Base-by-base conservation (phyloP, 1,140 invertebrate species). In the Dysdera silvatica region DNA sequence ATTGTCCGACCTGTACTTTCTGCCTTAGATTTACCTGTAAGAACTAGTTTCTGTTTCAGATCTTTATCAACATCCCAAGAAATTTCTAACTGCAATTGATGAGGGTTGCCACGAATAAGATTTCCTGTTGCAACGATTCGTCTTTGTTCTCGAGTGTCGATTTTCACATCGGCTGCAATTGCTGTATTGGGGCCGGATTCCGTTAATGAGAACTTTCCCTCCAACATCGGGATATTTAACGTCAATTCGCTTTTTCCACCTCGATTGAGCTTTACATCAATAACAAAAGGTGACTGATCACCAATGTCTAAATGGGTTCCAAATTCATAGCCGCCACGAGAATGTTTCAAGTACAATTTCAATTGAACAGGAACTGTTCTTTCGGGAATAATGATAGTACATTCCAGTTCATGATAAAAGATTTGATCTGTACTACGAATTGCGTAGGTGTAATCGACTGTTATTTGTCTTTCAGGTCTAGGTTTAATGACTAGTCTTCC, bases 371-470 rank as follows among this genome's bases (percentile, higher is more conserved):
- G 56, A 4, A 24, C 28, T 58, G 14, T 4, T 23, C 6, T 31
- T 26, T 29, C 51, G 6, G 63, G 63, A 49, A 57, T 43, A 16
- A 54, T 24, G 16, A 65, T 49, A 4, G 37, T 28, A 10, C 41
- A 51, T 10, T 65, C 56, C n/a, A 65, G 18, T 55, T 65, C 63
- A 60, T 60, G 56, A 49, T 65, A 57, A 23, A 49, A 49, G 18
- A 24, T 48, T 20, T 65, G 6, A n/a, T 16, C 31, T 41, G 32
- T 12, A 26, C 52, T 55, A 49, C 60, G 59, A 8, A 59, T 26
- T 40, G 23, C 37, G 31, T 65, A 60, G 2, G 37, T 45, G 28
- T 60, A 65, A 28, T 60, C 41, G 49, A 60, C 24, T 14, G 33
- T 60, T 18, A 60, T 54, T 40, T 60, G 18, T 40, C 49, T 54